These are phyloP conservation scores for Lycaena phlaeas DNA, from an alignment of 2,888 invertebrate species.

Conservation along the genomic window DNA sequence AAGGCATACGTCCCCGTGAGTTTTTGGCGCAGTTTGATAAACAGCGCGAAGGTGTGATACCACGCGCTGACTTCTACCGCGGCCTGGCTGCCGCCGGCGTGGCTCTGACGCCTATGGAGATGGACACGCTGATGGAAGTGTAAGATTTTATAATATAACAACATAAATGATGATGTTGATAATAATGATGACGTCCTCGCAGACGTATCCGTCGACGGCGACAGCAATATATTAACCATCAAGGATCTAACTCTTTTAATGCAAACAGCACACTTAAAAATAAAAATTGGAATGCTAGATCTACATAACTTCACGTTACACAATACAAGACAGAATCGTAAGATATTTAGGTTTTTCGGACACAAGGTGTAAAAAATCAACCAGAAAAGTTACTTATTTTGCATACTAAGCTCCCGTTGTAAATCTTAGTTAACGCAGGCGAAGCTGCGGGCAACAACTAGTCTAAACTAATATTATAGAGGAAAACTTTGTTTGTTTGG, in stretches of 20 bases:
- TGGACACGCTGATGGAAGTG: constrained; percentile 81
- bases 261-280: too few relatives aligned
- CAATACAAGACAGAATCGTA: too few relatives aligned
- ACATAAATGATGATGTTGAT: neutral
- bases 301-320: too few relatives aligned
- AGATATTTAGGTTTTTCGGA: too few relatives aligned
- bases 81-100: constrained; percentile 78
- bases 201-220: neutral
- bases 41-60: constrained; percentile 75
- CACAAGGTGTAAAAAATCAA: too few relatives aligned
- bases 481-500: too few relatives aligned
- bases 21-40: constrained; percentile 79
- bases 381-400: too few relatives aligned
- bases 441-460: too few relatives aligned
- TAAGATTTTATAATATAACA: constrained; percentile 39
- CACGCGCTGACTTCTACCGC: constrained; percentile 79
- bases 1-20: constrained; percentile 76
- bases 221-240: neutral
- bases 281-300: neutral
- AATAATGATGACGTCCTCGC: neutral
- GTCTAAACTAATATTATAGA: too few relatives aligned
- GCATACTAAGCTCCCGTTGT: too few relatives aligned
- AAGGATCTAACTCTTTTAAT: too few relatives aligned
- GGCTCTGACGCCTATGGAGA: constrained; percentile 76
- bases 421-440: too few relatives aligned